These are phyloP conservation scores for Acrobasis consociella DNA, from an alignment of 2,888 invertebrate genomes.

Conservation along the genomic window DNA sequence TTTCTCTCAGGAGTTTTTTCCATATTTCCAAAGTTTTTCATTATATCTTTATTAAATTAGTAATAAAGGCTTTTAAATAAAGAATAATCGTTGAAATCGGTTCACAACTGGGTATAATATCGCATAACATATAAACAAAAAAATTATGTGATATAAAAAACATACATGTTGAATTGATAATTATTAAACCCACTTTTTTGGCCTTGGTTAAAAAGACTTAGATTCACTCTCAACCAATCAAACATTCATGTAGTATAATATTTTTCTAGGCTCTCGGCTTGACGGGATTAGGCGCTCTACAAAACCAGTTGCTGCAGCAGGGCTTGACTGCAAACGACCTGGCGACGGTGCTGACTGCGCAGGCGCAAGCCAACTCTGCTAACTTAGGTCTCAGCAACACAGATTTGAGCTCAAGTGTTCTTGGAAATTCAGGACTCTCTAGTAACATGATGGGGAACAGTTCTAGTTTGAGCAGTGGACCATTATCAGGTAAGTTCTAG, in stretches of 20 bases:
- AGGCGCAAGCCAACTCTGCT: slow-evolving; percentile 59
- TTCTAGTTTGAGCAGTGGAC: slow-evolving; percentile 61
- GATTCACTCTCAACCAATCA: no score
- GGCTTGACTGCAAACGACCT: slow-evolving; percentile 73
- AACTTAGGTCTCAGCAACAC: slow-evolving; percentile 52
- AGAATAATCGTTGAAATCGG: no score
- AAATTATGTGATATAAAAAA: no score
- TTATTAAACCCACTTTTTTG: no score
- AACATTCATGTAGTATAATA: slow-evolving; percentile 8
- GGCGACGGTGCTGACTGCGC: slow-evolving; percentile 66
- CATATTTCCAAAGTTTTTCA: no score
- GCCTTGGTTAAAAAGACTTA: no score
- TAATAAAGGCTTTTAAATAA: no score
- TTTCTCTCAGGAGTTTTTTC: no score
- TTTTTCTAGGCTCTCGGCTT: slow-evolving; percentile 69
- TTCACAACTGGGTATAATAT: no score
- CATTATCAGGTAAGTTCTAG: slow-evolving; percentile 57
- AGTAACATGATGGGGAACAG: slow-evolving; percentile 57
- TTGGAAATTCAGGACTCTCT: slow-evolving; percentile 47
- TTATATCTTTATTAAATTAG: no score
- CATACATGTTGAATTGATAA: no score
- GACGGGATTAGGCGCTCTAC: slow-evolving; percentile 72
- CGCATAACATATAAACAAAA: no score
- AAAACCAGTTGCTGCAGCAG: slow-evolving; percentile 76
- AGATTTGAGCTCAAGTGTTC: slow-evolving; percentile 49